Evolutionary conservation across 2,113 vertebrate genomes (phyloP).

Genomic region (Thalassarche chlororhynchos): DNA sequence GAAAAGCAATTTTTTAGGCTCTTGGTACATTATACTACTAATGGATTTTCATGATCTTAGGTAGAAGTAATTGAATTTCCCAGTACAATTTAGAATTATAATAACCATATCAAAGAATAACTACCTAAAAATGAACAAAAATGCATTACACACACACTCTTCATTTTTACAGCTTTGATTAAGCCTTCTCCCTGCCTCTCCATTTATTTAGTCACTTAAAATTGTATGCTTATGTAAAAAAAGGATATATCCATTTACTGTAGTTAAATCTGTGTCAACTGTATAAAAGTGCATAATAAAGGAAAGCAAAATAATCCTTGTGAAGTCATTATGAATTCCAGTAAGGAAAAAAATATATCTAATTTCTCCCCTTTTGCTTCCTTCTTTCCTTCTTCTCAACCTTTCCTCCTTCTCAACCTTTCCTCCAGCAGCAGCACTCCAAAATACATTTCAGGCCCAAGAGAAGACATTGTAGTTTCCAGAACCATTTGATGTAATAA

Average conservation of each 20-base stretch:
- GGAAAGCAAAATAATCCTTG: not conserved
- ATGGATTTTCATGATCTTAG: not conserved
- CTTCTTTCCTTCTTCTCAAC: not conserved
- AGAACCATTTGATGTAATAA: not conserved
- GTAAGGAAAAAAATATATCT: not conserved
- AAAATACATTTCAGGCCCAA: not conserved
- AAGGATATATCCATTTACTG: not conserved
- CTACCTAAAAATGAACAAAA: constrained; percentile 8
- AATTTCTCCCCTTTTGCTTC: not conserved
- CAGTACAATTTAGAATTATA: not conserved
- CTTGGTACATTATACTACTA: not conserved
- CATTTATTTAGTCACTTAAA: constrained; percentile 29
- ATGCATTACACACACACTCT: not conserved
- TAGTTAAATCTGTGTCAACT: not conserved
- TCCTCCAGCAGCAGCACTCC: not conserved
- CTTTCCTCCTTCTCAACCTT: not conserved
- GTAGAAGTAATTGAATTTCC: constrained; percentile 9
- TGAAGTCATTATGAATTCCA: not conserved
- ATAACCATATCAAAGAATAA: constrained; percentile 18
- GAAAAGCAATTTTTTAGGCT: not conserved
- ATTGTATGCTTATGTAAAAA: not conserved
- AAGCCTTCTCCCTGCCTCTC: not conserved
- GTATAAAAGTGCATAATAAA: not conserved
- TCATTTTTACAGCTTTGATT: not conserved
- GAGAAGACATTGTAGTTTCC: not conserved